Conservation (phyloP, 2,888 invertebrate genomes). For the Achlya flavicornis region DNA sequence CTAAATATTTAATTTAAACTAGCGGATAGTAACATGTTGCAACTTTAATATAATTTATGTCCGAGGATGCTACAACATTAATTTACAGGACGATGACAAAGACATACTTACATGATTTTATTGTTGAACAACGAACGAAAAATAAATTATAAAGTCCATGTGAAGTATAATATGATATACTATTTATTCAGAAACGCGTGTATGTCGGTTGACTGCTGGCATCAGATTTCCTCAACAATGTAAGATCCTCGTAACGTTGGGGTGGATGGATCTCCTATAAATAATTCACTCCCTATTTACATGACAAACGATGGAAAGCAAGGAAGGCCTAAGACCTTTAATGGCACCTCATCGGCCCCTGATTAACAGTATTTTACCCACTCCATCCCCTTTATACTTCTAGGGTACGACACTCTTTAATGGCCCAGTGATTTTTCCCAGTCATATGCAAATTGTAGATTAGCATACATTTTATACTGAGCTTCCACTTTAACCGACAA, state of each 20-base stretch:
- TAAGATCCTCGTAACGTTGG: slow-evolving; percentile 58
- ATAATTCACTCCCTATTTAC: slow-evolving; percentile 81
- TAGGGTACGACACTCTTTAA: slow-evolving; percentile 63
- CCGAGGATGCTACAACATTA: not conserved
- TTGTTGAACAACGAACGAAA: not conserved
- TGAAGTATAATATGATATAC: not conserved
- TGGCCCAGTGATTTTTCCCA: slow-evolving; percentile 74
- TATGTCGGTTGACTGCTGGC: slow-evolving; percentile 37
- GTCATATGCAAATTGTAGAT: slow-evolving; percentile 74
- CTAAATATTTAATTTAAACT: slow-evolving; percentile 54
- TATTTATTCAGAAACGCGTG: slow-evolving; percentile 6
- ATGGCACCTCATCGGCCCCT: slow-evolving; percentile 63
- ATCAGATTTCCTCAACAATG: slow-evolving; percentile 62
- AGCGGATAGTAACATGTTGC: slow-evolving; percentile 32
- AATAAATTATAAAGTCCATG: slow-evolving; percentile 1
- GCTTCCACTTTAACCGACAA: slow-evolving; percentile 49
- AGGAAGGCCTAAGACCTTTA: slow-evolving; percentile 72
- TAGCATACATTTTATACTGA: slow-evolving; percentile 72
- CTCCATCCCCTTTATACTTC: slow-evolving; percentile 56
- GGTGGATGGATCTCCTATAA: slow-evolving; percentile 72
- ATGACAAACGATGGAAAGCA: slow-evolving; percentile 75
- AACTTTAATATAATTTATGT: slow-evolving; percentile 11
- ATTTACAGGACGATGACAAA: not conserved
- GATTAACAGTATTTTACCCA: slow-evolving; percentile 52
- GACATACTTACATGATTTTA: not conserved